phyloP scores from a whole-genome alignment of 2,113 vertebrate species.

The Planiliza haematocheilus region DNA sequence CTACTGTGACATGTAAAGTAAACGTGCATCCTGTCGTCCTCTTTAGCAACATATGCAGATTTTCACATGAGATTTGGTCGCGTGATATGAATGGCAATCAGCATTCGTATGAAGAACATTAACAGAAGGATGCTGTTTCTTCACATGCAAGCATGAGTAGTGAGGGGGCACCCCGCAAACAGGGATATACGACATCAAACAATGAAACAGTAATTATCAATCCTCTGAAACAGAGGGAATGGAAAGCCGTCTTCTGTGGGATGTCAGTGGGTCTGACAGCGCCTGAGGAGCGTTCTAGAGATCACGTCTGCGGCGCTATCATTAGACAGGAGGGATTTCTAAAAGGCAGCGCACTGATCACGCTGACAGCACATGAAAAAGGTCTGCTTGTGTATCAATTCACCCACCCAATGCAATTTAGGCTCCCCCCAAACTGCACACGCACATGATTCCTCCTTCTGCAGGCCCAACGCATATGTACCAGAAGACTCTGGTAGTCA shows the following conservation, averaged over 20 bases:
- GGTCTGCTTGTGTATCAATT: constrained; percentile 58
- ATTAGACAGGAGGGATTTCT: constrained; percentile 64
- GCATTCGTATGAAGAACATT: neutral
- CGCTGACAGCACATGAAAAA: constrained; percentile 73
- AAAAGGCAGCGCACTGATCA: constrained; percentile 47
- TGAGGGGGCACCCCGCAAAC: constrained; percentile 42
- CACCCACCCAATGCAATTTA: constrained; percentile 29
- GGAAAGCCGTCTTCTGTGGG: constrained; percentile 37
- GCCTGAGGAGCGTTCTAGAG: constrained; percentile 55
- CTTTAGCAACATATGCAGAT: neutral
- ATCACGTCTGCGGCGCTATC: constrained; percentile 59
- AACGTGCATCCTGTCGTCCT: neutral
- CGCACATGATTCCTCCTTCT: constrained; percentile 30
- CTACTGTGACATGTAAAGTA: constrained; percentile 10
- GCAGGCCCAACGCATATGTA: constrained; percentile 17
- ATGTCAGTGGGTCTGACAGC: constrained; percentile 61
- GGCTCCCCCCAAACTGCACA: constrained; percentile 52
- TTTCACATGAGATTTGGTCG: constrained; percentile 3
- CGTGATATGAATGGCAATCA: neutral
- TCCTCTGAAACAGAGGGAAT: constrained; percentile 37
- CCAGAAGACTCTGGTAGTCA: constrained; percentile 44
- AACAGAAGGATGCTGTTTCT: constrained; percentile 2
- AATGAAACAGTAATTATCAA: constrained; percentile 55
- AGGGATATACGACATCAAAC: constrained; percentile 17
- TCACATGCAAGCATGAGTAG: constrained; percentile 7